Base-by-base conservation (phyloP, 2,888 invertebrate species). In the Hypsopygia costalis region DNA sequence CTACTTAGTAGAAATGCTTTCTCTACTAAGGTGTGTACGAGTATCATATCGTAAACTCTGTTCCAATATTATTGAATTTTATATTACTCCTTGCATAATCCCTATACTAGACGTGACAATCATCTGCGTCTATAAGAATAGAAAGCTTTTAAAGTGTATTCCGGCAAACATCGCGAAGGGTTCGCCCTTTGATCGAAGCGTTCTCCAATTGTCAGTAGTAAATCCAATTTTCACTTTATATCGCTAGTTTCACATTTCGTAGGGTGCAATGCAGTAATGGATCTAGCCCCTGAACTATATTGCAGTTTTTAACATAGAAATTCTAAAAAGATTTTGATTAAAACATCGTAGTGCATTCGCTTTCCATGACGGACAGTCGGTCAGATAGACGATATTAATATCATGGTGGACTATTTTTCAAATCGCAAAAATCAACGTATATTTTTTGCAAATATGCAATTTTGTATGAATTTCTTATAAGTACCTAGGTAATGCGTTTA, bases 221-320 rank as follows among this genome's bases (percentile, higher is more conserved):
- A 89, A 89, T 87, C 79, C 83, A 88, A 89, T 89, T 89, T 85
- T 78, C 78, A 79, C 80, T 82, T 76, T 81, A 85, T 81, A 87
- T 81, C 77, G 80, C 60, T 71, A 78, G 79, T 74, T 81, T 76
- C 74, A 68, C 59, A 67, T 73, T 57, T 64, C 69, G 69, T 63
- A 62, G 77, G 78, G 79, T 73, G 73, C 62, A 68, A 21, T 16
- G 25, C 27, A 27, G 8, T 33, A 27, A 39, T 28, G n/a, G 16
- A 25, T 6, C 6, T 33, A 20, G 25, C 25, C 25, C 11, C 16
- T 11, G 16, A 16, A 27, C 27, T 11, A 33, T 11, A 30, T 30
- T 21, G 25, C 7, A 4, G 3, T 25, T 25, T 25, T 25, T 25
- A 16, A 16, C 16, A 16, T 3, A n/a, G n/a, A n/a, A n/a, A n/a